These are phyloP conservation scores for Festucalex cinctus DNA, from an alignment of 2,113 vertebrate species.

Conservation along the genomic window DNA sequence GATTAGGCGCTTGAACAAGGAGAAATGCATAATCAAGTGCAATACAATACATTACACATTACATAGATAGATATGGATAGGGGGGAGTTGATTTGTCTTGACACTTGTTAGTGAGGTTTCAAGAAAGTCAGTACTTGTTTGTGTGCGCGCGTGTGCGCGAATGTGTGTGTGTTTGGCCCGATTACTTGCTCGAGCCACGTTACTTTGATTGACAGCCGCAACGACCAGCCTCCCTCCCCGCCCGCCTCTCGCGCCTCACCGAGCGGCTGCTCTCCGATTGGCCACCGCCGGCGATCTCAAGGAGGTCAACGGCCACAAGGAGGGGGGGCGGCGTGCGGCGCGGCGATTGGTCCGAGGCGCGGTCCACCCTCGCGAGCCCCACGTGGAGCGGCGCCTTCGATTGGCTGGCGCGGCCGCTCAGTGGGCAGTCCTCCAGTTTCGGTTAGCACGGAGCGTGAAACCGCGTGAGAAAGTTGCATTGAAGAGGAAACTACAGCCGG, in stretches of 20 bases:
- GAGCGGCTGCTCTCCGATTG: slow-evolving; percentile 61
- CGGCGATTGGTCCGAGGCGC: slow-evolving; percentile 38
- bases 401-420: slow-evolving; percentile 34
- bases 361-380: slow-evolving; percentile 33
- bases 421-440: slow-evolving; percentile 42
- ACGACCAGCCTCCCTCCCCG: slow-evolving; percentile 73
- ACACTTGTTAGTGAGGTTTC: slow-evolving; percentile 47
- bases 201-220: slow-evolving; percentile 94
- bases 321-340: slow-evolving; percentile 6
- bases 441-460: slow-evolving; percentile 69
- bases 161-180: slow-evolving; percentile 50
- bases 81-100: slow-evolving; percentile 41
- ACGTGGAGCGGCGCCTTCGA: slow-evolving; percentile 57
- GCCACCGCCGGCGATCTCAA: slow-evolving; percentile 38
- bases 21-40: background rate
- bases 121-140: slow-evolving; percentile 26
- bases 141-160: slow-evolving; percentile 5
- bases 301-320: slow-evolving; percentile 41
- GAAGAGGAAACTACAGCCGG: slow-evolving; percentile 50
- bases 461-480: slow-evolving; percentile 76
- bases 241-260: slow-evolving; percentile 67
- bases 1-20: background rate
- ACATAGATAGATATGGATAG: slow-evolving; percentile 11
- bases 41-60: background rate
- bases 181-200: slow-evolving; percentile 67